Evolutionary conservation across 2,888 invertebrate genomes (phyloP), one percentile per base, ranked within the genome.

Genomic region (Netelia inedita): DNA sequence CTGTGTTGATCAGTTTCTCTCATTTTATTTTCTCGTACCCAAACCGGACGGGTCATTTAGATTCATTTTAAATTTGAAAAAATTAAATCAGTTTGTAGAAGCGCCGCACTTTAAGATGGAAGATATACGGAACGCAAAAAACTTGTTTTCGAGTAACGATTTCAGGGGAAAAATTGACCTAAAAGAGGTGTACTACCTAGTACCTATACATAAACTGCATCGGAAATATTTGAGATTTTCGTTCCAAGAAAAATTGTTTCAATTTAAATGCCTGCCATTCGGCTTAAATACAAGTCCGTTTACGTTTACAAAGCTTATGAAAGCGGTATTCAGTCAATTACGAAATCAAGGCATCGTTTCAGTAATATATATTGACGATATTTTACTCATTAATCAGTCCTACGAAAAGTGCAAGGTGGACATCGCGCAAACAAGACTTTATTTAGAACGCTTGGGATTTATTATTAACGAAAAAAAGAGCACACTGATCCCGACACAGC

Each of bases 391-490:
- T 53, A 71, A 57, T 35, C n/a, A 68, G 59, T 19, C 16, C 14
- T 68, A 21, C 19, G 59, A 14, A 57, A 68, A 57, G 46, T 79
- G 79, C 65, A 23, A 50, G 46, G 23, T 65, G 35, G 73, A 79
- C n/a, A n/a, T 72, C 1, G 14, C n/a, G 1, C n/a, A 41, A 35
- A 28, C 79, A 3, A 72, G 28, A 65, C 2, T 8, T 65, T 3
- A 14, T 73, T 21, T 19, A 72, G 71, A 63, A 35, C n/a, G n/a
- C 11, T 21, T 79, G 14, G 63, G 79, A 11, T 79, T 79, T 65
- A 35, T 72, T 9, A 79, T 79, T 55, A 79, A 79, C 65, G 6
- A 65, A 10, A 66, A 72, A 14, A 79, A 79, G 53, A 73, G 79
- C 9, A 63, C 50, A 11, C 6, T 65, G 41, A 63, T 5, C n/a